Evolutionary conservation across 2,888 invertebrate species (phyloP).

Genomic region (Bursaphelenchus okinawaensis): DNA sequence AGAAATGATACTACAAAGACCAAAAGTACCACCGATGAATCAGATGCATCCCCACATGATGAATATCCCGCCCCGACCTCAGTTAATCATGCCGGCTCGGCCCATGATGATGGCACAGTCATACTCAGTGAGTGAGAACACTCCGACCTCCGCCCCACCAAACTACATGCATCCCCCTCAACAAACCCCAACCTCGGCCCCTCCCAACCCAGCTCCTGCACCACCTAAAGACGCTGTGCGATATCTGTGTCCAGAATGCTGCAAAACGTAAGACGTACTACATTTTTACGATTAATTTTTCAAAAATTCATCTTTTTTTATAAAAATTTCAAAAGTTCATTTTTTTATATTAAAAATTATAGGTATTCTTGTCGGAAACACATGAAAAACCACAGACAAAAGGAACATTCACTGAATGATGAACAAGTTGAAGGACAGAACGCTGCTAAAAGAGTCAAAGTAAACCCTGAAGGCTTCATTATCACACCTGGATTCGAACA

Average conservation of each 20-base stretch:
- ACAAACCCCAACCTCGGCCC: background rate
- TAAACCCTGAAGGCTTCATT: conserved; percentile 2
- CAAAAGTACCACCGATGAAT: background rate
- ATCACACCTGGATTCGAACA: conserved; percentile 4
- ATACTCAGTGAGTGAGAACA: background rate
- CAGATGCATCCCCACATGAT: background rate
- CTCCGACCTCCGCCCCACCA: background rate
- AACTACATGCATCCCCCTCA: background rate
- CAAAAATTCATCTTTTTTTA: background rate
- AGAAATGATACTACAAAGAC: background rate
- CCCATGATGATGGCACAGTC: background rate
- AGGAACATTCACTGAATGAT: conserved; percentile 1
- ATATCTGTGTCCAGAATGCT: conserved; percentile 3
- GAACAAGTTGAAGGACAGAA: conserved; percentile 3
- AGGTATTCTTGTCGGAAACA: conserved; percentile 14
- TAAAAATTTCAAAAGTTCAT: too few relatives aligned
- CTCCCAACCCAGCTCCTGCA: background rate
- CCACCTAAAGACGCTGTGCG: background rate
- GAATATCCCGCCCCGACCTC: background rate
- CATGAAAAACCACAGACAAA: background rate
- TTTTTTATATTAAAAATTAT: background rate
- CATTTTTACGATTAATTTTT: background rate
- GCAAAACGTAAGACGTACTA: conserved; percentile 1
- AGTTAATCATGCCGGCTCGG: background rate
- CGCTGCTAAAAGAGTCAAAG: conserved; percentile 5